Conservation (phyloP, 2,113 vertebrate genomes). For the Synchiropus splendidus region DNA sequence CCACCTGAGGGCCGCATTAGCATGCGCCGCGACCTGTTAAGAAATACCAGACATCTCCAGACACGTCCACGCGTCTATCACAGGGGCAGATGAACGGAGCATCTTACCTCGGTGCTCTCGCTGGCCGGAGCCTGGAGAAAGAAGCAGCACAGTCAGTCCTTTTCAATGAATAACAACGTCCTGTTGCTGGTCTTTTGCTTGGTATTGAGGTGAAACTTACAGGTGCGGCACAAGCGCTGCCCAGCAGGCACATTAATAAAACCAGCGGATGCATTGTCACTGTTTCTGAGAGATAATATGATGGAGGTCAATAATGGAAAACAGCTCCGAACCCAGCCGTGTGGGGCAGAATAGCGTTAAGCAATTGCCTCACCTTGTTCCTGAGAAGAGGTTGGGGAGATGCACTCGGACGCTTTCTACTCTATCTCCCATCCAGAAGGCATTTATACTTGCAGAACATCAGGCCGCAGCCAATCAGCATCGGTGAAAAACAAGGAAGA, state of each 20-base stretch:
- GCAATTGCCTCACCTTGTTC: slow-evolving; percentile 29
- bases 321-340: background rate
- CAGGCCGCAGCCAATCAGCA: slow-evolving; percentile 53
- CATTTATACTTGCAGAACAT: slow-evolving; percentile 44
- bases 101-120: slow-evolving; percentile 55
- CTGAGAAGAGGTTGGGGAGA: slow-evolving; percentile 2
- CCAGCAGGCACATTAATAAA: slow-evolving; percentile 47
- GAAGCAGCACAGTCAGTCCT: background rate
- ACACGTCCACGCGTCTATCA: slow-evolving; percentile 27
- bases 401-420: slow-evolving; percentile 8
- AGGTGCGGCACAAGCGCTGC: slow-evolving; percentile 43
- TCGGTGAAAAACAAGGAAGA: slow-evolving; percentile 20
- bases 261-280: slow-evolving; percentile 47
- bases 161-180: slow-evolving; percentile 3
- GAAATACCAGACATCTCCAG: slow-evolving; percentile 43
- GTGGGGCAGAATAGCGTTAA: background rate
- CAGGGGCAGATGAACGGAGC: background rate
- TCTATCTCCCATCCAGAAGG: slow-evolving; percentile 12
- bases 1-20: slow-evolving; percentile 58
- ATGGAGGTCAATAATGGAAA: background rate
- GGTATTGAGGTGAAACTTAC: slow-evolving; percentile 40
- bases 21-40: slow-evolving; percentile 48
- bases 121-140: slow-evolving; percentile 44
- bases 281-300: background rate
- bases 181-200: background rate